These are phyloP conservation scores for Glossosoma conforme DNA, from an alignment of 1,140 invertebrate species.

Conservation along the genomic window DNA sequence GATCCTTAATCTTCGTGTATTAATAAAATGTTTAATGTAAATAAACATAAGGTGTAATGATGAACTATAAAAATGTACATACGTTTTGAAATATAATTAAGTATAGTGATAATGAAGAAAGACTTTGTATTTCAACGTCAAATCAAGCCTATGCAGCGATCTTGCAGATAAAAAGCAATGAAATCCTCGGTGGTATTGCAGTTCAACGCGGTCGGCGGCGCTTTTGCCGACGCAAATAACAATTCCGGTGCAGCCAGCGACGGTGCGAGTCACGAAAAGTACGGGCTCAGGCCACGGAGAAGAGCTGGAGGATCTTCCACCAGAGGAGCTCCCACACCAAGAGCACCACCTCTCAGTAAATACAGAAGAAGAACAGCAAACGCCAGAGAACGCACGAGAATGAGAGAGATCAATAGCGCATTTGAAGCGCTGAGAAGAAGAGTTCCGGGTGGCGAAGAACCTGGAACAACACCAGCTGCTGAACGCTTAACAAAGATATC, in stretches of 20 bases:
- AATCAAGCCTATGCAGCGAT: no score
- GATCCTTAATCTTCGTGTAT: no score
- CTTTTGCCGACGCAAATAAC: slow-evolving; percentile 26
- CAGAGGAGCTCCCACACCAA: slow-evolving; percentile 39
- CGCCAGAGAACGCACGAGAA: slow-evolving; percentile 75
- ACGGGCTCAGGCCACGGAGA: slow-evolving; percentile 44
- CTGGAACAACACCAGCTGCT: slow-evolving; percentile 48
- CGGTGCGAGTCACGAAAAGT: slow-evolving; percentile 33
- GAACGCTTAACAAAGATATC: slow-evolving; percentile 86
- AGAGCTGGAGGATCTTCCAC: neutral
- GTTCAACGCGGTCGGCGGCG: neutral
- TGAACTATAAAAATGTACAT: no score
- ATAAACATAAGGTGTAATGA: no score
- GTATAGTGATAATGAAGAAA: no score
- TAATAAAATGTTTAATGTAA: no score
- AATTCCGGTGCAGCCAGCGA: slow-evolving; percentile 34
- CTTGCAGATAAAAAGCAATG: slow-evolving; percentile 15
- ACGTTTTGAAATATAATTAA: no score
- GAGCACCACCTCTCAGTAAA: slow-evolving; percentile 72
- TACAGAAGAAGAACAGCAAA: slow-evolving; percentile 86
- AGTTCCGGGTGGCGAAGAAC: slow-evolving; percentile 55
- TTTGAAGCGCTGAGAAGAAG: slow-evolving; percentile 74
- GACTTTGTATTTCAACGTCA: no score
- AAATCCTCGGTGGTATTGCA: slow-evolving; percentile 22
- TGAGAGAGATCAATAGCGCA: slow-evolving; percentile 84